phyloP scores from a whole-genome alignment of 2,888 invertebrate genomes.

The Asteroscopus sphinx region DNA sequence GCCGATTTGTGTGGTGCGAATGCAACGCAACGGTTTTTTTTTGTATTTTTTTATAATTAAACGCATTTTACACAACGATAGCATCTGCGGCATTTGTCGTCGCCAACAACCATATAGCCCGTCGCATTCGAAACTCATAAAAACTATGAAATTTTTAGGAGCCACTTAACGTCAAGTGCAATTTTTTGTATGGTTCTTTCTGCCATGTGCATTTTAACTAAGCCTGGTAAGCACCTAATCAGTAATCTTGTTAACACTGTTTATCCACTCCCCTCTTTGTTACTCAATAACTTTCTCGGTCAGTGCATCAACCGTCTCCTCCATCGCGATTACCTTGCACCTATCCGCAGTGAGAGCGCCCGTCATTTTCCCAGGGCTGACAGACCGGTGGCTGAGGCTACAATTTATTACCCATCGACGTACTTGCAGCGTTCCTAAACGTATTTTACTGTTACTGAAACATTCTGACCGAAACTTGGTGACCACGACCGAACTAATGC shows the following conservation, averaged over 20 bases:
- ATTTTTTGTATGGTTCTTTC: constrained; percentile 10
- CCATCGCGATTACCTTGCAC: constrained; percentile 7
- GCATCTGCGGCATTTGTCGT: constrained; percentile 5
- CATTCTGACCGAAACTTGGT: constrained; percentile 7
- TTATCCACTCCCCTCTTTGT: not conserved
- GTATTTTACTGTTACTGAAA: constrained; percentile 34
- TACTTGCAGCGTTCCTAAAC: constrained; percentile 17
- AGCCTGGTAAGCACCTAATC: no score
- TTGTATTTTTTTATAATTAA: no score
- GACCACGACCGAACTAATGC: constrained; percentile 6
- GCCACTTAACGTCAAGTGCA: not conserved
- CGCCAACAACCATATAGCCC: no score
- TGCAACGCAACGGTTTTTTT: not conserved
- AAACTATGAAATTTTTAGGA: not conserved
- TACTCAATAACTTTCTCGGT: not conserved
- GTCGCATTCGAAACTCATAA: constrained; percentile 7
- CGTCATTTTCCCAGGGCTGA: constrained; percentile 42
- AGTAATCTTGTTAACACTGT: not conserved
- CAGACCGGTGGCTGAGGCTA: constrained; percentile 34
- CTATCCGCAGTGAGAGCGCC: constrained; percentile 31
- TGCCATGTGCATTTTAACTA: not conserved
- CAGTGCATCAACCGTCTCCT: not conserved
- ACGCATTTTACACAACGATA: no score
- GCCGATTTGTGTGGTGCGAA: constrained; percentile 1
- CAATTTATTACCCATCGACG: constrained; percentile 42